Conservation (phyloP, 2,888 invertebrate species). For the Ophioninae sp. region DNA sequence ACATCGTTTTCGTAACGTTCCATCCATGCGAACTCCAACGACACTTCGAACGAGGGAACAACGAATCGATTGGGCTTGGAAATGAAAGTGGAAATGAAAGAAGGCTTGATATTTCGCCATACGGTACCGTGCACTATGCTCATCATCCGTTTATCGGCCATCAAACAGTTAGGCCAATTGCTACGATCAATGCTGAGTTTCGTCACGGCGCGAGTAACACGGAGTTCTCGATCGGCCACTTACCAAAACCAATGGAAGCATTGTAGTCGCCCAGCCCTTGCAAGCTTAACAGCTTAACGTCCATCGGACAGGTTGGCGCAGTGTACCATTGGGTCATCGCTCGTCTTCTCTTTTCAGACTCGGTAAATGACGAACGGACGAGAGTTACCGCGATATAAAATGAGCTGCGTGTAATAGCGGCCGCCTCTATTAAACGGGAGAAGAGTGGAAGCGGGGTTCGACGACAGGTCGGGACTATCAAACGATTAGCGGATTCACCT, state of each 20-base stretch:
- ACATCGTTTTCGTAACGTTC: no score
- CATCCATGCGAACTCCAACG: no score
- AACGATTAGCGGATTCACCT: constrained; percentile 79
- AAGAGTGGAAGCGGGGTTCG: constrained; percentile 13
- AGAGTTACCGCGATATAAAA: constrained; percentile 41
- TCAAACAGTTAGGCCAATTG: constrained; percentile 79
- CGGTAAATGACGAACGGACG: constrained; percentile 43
- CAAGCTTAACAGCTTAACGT: constrained; percentile 40
- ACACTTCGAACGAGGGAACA: no score
- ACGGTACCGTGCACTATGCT: constrained; percentile 53
- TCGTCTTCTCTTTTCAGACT: constrained; percentile 31
- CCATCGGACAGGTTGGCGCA: constrained; percentile 33
- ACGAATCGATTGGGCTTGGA: not conserved
- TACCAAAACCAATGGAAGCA: constrained; percentile 11
- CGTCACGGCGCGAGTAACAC: constrained; percentile 71
- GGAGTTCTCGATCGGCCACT: constrained; percentile 50
- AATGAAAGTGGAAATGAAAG: no score
- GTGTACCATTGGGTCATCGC: constrained; percentile 10
- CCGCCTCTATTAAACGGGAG: constrained; percentile 30
- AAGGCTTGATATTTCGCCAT: constrained; percentile 62
- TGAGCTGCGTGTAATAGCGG: constrained; percentile 28
- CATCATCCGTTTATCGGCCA: constrained; percentile 79
- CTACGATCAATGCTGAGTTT: constrained; percentile 77
- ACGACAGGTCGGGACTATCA: constrained; percentile 65
- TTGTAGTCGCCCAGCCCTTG: constrained; percentile 53